A percentile compares a stretch with the other conserved stretches of the same genome.
phyloP scores from a whole-genome alignment of 2,797 vertebrate species.

The Anableps anableps region DNA sequence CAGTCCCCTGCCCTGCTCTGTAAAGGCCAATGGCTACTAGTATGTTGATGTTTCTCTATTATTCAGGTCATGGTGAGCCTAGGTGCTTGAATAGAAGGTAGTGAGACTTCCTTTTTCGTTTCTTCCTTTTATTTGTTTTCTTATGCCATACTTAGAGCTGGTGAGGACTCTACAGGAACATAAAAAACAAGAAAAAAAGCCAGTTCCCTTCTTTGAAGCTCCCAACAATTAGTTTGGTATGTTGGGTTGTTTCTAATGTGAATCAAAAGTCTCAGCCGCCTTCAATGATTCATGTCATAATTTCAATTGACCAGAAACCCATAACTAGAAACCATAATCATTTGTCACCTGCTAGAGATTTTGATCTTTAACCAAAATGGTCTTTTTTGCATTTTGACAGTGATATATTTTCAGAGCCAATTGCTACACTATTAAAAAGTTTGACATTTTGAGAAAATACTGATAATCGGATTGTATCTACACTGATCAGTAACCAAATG shows the following conservation, averaged over 20 bases:
- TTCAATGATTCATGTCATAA: neutral
- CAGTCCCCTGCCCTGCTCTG: slow-evolving; percentile 59
- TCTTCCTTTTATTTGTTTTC: neutral
- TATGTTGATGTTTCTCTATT: neutral
- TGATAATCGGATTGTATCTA: neutral
- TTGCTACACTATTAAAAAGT: neutral
- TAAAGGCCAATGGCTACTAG: slow-evolving; percentile 53
- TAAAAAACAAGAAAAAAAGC: neutral
- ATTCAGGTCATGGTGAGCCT: neutral
- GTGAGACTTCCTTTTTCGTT: neutral
- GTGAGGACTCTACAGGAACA: neutral
- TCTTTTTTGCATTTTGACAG: too few species aligned
- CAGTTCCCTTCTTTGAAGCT: neutral
- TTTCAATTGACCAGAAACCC: too few species aligned
- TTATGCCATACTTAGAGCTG: neutral
- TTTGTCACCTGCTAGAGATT: too few species aligned
- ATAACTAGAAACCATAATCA: too few species aligned
- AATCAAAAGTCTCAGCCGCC: neutral
- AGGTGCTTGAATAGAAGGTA: neutral
- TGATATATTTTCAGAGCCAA: too few species aligned
- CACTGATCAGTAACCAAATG: neutral
- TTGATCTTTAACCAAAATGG: too few species aligned
- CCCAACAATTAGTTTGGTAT: neutral
- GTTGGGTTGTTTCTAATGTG: neutral
- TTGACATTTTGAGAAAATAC: neutral